A percentile compares a stretch with the other conserved stretches of the same genome.
phyloP scores from a whole-genome alignment of 2,888 invertebrate species.

The Periphyllus acericola region DNA sequence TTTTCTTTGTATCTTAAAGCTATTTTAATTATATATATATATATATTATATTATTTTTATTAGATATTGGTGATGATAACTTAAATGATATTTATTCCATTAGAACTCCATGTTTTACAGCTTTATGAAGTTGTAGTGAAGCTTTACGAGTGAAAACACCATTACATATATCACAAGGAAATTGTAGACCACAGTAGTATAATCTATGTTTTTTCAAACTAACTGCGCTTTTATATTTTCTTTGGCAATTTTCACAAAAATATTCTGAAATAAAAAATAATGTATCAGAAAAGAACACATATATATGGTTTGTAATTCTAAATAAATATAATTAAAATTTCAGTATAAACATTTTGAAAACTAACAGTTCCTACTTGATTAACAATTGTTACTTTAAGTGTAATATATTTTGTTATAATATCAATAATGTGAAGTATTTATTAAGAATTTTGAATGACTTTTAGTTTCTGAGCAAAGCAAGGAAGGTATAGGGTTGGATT shows the following conservation, averaged over 20 bases:
- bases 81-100: constrained; percentile 36
- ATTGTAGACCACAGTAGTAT: constrained; percentile 74
- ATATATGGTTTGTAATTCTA: not conserved
- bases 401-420: not conserved
- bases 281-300: not conserved
- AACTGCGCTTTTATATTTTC: constrained; percentile 65
- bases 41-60: no score
- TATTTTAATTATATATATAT: no score
- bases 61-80: no score
- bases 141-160: constrained; percentile 61
- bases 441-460: not conserved
- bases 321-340: not conserved
- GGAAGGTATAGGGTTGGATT: not conserved
- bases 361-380: not conserved
- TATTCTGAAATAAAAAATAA: constrained; percentile 31
- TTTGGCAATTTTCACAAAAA: constrained; percentile 38
- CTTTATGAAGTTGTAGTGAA: constrained; percentile 60
- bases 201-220: constrained; percentile 72
- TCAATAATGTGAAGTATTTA: not conserved
- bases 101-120: constrained; percentile 61
- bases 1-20: no score
- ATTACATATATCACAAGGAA: constrained; percentile 72
- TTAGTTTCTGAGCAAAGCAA: not conserved
- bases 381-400: not conserved
- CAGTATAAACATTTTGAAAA: not conserved